A percentile compares a stretch with the other conserved stretches of the same genome.
Conservation (phyloP, 2,113 vertebrate species). For the Dromiciops gliroides region DNA sequence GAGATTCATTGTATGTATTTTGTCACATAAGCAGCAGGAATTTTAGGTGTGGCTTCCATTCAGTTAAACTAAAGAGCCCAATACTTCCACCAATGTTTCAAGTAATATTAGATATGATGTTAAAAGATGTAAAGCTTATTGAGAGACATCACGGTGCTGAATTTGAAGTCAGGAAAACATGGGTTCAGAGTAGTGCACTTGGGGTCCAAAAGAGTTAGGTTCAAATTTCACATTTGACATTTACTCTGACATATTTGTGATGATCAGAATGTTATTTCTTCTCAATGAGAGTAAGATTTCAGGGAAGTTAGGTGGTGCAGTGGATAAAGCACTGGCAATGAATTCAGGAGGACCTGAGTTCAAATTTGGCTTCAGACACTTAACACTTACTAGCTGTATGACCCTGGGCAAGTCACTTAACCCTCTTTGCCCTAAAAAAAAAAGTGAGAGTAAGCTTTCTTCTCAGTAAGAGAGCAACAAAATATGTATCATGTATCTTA, state of each 20-base stretch:
- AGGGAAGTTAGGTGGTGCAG: too few species aligned
- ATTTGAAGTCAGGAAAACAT: not conserved
- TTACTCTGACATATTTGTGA: not conserved
- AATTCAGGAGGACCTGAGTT: too few species aligned
- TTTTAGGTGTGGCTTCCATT: constrained; percentile 40
- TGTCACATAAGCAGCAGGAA: constrained; percentile 12
- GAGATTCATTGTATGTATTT: constrained; percentile 48
- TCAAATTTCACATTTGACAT: not conserved
- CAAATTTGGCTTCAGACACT: too few species aligned
- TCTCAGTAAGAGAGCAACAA: not conserved
- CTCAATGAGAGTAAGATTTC: too few species aligned
- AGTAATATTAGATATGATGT: not conserved
- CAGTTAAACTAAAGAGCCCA: constrained; percentile 15
- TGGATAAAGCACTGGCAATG: too few species aligned
- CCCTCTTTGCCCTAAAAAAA: too few species aligned
- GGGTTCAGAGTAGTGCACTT: not conserved
- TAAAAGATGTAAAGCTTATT: not conserved
- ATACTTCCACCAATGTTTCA: not conserved
- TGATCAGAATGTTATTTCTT: not conserved
- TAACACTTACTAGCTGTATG: too few species aligned
- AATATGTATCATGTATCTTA: not conserved
- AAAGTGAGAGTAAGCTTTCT: not conserved
- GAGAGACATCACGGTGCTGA: not conserved
- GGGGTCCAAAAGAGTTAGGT: not conserved
- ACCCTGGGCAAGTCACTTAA: too few species aligned